Base-by-base conservation (phyloP, 2,888 invertebrate genomes). In the Antheraea assamensis region DNA sequence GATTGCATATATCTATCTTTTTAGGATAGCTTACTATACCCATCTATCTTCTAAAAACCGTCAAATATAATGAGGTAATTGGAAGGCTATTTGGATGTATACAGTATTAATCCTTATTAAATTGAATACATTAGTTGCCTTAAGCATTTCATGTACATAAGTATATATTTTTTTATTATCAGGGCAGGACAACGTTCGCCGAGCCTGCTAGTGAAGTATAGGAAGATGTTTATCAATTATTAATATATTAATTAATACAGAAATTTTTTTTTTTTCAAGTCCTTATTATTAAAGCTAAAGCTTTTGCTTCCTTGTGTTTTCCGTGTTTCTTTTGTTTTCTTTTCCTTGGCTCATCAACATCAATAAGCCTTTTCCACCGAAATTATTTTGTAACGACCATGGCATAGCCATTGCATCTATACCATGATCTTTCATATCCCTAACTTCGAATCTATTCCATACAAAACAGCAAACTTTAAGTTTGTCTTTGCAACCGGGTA, bases 401-500 rank as follows among this genome's bases (percentile, higher is more conserved):
- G 93, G 93, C 75, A 88, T 80, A 0, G 81, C 87, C 0, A 79
- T 19, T 42, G 82, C 82, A 21, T 75, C 73, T 1, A 93, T 77
- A 17, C 90, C 92, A 30, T 88, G 77, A 35, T 90, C 82, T 35
- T 76, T 83, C 77, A 84, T 77, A 71, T 92, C 91, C 71, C 85
- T 84, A 0, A 89, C 83, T 75, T 83, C 80, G 76, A 76, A 91
- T 24, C 82, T 82, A 75, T 93, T 92, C 92, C 91, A 93, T 3
- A 83, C 82, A 66, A 93, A 92, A 75, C 94, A 94, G 79, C 94
- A 94, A 4, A 94, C 92, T 72, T 90, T 86, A 5, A 83, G 75
- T 71, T 84, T 87, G 73, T 86, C 81, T 78, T 86, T 90, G 79
- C 94, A 94, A 21, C 91, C 94, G 1, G 87, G 86, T 2, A 92